A percentile compares a stretch with the other conserved stretches of the same genome.
Evolutionary conservation across 2,888 invertebrate species (phyloP).

Genomic region (Rhodophaea formosa): DNA sequence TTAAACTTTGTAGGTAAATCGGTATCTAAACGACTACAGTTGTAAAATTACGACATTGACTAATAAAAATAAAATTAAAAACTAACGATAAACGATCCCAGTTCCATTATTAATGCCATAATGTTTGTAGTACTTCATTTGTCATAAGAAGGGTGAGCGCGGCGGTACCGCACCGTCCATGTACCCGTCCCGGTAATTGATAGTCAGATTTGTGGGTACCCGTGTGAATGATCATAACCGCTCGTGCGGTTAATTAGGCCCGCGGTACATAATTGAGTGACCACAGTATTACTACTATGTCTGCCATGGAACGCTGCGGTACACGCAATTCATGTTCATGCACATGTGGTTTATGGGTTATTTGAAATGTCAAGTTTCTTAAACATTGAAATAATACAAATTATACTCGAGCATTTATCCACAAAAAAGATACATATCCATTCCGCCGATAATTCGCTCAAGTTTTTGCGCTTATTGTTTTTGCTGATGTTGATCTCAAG

Average conservation of each 20-base stretch:
- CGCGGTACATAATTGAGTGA: constrained; percentile 49
- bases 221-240: constrained; percentile 68
- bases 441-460: too few species aligned
- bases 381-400: too few species aligned
- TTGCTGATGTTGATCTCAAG: too few species aligned
- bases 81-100: not conserved
- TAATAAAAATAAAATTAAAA: not conserved
- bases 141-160: constrained; percentile 33
- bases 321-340: not conserved
- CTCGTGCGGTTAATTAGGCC: constrained; percentile 63
- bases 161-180: constrained; percentile 38
- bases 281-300: constrained; percentile 44
- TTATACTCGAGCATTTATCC: too few species aligned
- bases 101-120: not conserved
- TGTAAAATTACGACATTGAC: too few species aligned
- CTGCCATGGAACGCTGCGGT: constrained; percentile 13
- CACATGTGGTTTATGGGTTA: not conserved
- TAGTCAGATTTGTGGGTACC: constrained; percentile 60
- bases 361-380: too few species aligned
- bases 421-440: too few species aligned
- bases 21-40: too few species aligned
- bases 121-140: constrained; percentile 23
- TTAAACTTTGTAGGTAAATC: too few species aligned
- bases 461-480: too few species aligned
- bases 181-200: constrained; percentile 67